Percentiles rank a stretch among this genome's conserved stretches.
These are phyloP conservation scores for Heterohyrax brucei DNA, from an alignment of 2,797 vertebrate genomes.

Conservation along the genomic window DNA sequence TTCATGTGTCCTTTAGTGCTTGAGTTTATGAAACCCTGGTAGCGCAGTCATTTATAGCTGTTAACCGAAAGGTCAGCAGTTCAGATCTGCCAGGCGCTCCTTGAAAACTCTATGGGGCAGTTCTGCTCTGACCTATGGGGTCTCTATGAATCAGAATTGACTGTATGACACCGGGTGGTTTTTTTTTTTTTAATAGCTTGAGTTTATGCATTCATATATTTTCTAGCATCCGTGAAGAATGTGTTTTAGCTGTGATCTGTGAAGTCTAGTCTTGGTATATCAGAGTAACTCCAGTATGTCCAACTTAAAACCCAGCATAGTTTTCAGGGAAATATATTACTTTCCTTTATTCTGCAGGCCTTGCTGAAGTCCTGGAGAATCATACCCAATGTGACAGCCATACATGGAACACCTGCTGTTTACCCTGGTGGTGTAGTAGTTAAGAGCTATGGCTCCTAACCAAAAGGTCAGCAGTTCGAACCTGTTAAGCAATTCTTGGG, in stretches of 20 bases:
- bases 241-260: constrained; percentile 6
- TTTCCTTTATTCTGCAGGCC: not conserved
- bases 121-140: too few relatives aligned
- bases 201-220: not conserved
- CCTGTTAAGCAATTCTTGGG: too few relatives aligned
- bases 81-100: too few relatives aligned
- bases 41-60: too few relatives aligned
- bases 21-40: not conserved
- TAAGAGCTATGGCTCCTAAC: too few relatives aligned
- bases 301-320: not conserved
- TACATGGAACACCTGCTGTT: not conserved
- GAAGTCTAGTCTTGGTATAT: not conserved
- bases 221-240: constrained; percentile 15
- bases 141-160: too few relatives aligned
- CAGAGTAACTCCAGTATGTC: not conserved
- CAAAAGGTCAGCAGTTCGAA: too few relatives aligned
- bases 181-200: not conserved
- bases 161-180: too few relatives aligned
- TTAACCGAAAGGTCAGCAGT: too few relatives aligned
- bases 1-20: not conserved
- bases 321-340: not conserved
- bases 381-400: not conserved
- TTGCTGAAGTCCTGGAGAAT: constrained; percentile 6
- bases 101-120: too few relatives aligned
- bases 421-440: too few relatives aligned